Evolutionary conservation across 2,113 vertebrate species (phyloP).

Genomic region (Pica pica): DNA sequence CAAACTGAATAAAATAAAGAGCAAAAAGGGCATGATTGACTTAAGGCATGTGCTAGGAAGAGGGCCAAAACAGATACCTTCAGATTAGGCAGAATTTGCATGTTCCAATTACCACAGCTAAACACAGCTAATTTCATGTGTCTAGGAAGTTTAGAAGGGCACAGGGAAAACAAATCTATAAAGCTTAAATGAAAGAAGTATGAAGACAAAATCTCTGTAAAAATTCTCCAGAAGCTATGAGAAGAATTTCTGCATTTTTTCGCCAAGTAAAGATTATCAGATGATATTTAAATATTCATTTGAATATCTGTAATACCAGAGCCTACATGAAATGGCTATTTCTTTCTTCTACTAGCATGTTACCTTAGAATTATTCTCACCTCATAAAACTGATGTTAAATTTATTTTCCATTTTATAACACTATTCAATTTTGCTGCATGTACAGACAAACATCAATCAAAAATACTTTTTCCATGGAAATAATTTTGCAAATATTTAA

Average conservation of each 20-base stretch:
- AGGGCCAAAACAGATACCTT: background rate
- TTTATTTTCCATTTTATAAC: background rate
- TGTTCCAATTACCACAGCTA: background rate
- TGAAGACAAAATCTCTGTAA: background rate
- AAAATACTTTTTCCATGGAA: background rate
- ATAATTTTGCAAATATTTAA: background rate
- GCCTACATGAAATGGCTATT: background rate
- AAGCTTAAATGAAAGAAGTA: background rate
- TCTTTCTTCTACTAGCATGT: background rate
- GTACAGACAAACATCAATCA: background rate
- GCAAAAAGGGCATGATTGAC: background rate
- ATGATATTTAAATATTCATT: background rate
- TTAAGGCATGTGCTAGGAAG: background rate
- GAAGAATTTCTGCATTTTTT: background rate
- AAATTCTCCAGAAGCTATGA: background rate
- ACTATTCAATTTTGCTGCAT: background rate
- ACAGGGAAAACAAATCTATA: background rate
- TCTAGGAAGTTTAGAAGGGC: background rate
- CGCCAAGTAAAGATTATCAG: background rate
- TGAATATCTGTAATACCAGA: background rate
- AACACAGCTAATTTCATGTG: background rate
- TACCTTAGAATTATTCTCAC: background rate
- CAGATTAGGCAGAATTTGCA: background rate
- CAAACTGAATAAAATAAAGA: conserved; percentile 12
- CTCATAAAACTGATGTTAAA: background rate